Conservation (phyloP, 23 tunicate genomes). For the Trididemnum miniatum region DNA sequence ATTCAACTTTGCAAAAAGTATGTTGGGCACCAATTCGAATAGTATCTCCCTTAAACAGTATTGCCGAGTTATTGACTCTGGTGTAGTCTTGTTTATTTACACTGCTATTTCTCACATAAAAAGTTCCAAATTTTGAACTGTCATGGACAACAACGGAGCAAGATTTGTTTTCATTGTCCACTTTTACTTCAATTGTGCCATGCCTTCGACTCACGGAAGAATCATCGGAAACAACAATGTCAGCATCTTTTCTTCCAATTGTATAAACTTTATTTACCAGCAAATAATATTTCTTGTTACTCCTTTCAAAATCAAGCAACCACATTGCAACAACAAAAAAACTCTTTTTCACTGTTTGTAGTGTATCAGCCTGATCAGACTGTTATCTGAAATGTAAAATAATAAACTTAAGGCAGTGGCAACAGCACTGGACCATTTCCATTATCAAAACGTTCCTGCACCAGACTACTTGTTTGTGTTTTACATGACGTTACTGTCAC, state of each 20-base stretch:
- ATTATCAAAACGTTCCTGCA: no score
- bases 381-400: no score
- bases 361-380: no score
- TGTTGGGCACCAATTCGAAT: conserved; percentile 62
- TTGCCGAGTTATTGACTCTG: conserved; percentile 14
- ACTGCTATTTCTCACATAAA: conserved; percentile 4
- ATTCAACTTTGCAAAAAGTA: conserved; percentile 29
- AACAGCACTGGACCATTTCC: no score
- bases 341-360: no score
- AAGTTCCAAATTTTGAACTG: conserved; percentile 74
- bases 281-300: background rate
- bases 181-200: conserved; percentile 30
- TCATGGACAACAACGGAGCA: conserved; percentile 28
- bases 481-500: no score
- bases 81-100: conserved; percentile 2
- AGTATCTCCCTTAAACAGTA: conserved; percentile 13
- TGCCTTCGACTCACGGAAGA: conserved; percentile 80
- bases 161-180: background rate
- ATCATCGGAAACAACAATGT: conserved; percentile 54
- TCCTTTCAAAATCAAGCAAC: background rate
- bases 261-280: conserved; percentile 4
- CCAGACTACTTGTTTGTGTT: no score
- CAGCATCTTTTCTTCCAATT: conserved; percentile 46
- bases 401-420: no score
- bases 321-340: no score